Evolutionary conservation across 2,888 invertebrate species (phyloP), one percentile per base, ranked within the genome.

Genomic region (Dasypogon diadema): DNA sequence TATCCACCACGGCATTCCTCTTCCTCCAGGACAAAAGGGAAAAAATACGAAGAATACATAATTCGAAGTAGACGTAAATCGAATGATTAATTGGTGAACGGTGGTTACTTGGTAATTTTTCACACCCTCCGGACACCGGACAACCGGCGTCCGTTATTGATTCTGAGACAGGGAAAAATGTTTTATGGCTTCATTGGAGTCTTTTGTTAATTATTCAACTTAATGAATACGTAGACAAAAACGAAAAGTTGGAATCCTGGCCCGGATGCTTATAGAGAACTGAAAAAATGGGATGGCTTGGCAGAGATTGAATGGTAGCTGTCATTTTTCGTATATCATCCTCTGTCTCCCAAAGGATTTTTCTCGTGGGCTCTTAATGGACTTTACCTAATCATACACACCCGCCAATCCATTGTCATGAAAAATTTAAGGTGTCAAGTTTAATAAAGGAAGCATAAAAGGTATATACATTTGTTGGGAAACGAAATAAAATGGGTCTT

Each of bases 151-250:
- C 48, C 65, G 30, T 54, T 72, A 72, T 72, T 72, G 72, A 72
- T 72, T 54, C 72, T 72, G 22, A 54, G 54, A 72, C 54, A 54
- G 22, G 54, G 34, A 55, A 72, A 54, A 72, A 72, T 54, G 72
- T 34, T 18, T 54, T 54, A 55, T 51, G 54, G 72, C 24, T 58
- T 42, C 46, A 56, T 56, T 56, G 37, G 55, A 73, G 24, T 75
- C 56, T 74, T 77, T 77, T 74, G 77, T 77, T 77, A 77, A 77
- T 77, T 77, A 77, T 77, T 68, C 77, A 77, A 75, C 68, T 65
- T 77, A 75, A 77, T 77, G 77, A 77, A 75, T 65, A 14, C 10
- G 37, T 21, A 37, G 37, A 60, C 21, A 12, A 24, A 75, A 73
- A 75, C 55, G 65, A 72, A 63, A 54, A 51, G 14, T 14, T 14